Conservation (phyloP, 2,113 vertebrate genomes). For the Rafetus swinhoei region DNA sequence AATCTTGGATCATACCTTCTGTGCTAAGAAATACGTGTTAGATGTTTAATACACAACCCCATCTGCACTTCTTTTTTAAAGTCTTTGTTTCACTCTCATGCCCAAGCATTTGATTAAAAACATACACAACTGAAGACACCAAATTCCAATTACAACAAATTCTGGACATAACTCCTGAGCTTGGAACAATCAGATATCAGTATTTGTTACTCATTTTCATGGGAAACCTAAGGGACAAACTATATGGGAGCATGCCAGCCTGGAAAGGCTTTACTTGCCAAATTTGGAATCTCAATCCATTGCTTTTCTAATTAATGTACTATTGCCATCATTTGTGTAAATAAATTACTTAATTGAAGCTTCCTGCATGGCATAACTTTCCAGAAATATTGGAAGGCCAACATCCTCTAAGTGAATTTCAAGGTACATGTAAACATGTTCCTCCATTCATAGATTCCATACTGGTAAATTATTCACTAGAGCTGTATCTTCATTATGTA, state of each 20-base stretch:
- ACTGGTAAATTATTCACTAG: slow-evolving; percentile 25
- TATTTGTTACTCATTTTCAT: slow-evolving; percentile 69
- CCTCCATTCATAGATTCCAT: neutral
- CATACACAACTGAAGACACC: slow-evolving; percentile 19
- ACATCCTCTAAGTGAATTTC: neutral
- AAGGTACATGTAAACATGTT: neutral
- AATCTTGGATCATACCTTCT: slow-evolving; percentile 38
- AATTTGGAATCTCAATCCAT: slow-evolving; percentile 63
- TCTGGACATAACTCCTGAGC: slow-evolving; percentile 62
- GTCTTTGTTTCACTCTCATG: slow-evolving; percentile 40
- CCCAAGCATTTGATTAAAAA: slow-evolving; percentile 65
- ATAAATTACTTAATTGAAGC: slow-evolving; percentile 62
- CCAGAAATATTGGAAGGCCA: slow-evolving; percentile 46
- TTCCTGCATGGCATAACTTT: slow-evolving; percentile 45
- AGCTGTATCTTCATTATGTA: neutral
- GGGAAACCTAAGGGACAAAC: slow-evolving; percentile 62
- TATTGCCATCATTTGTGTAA: slow-evolving; percentile 67
- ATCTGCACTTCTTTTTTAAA: slow-evolving; percentile 39
- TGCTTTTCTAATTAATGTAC: slow-evolving; percentile 68
- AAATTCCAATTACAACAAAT: slow-evolving; percentile 68
- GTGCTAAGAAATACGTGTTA: slow-evolving; percentile 43
- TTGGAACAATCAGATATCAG: slow-evolving; percentile 69
- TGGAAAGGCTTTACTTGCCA: slow-evolving; percentile 56
- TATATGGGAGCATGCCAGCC: slow-evolving; percentile 46
- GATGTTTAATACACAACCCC: slow-evolving; percentile 58